A percentile compares a stretch with the other conserved stretches of the same genome.
phyloP scores from a whole-genome alignment of 2,888 invertebrate species.

The Bombylius major region DNA sequence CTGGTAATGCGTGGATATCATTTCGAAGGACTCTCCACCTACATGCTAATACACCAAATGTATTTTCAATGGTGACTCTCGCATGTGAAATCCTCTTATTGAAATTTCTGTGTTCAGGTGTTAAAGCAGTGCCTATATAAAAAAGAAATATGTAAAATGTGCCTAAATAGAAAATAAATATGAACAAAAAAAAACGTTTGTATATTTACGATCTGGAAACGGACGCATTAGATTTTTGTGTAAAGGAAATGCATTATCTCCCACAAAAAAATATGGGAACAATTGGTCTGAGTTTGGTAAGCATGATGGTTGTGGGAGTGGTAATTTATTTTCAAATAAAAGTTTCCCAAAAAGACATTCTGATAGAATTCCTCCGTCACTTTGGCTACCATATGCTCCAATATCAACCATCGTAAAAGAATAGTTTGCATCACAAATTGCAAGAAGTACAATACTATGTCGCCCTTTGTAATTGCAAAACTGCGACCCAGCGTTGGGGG shows the following conservation, averaged over 20 bases:
- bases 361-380: background rate
- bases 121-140: background rate
- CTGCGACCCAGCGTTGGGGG: too few species aligned
- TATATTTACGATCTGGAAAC: too few species aligned
- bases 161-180: too few species aligned
- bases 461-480: background rate
- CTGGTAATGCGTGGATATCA: too few species aligned
- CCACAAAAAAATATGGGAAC: too few species aligned
- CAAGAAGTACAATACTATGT: background rate
- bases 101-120: background rate
- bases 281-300: background rate
- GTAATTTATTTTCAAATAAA: background rate
- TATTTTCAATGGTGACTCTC: background rate
- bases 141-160: too few species aligned
- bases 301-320: background rate
- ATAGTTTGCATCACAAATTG: background rate
- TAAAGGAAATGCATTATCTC: too few species aligned
- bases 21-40: background rate
- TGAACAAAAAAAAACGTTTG: too few species aligned
- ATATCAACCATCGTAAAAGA: background rate
- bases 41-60: background rate
- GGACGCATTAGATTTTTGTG: too few species aligned
- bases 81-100: background rate
- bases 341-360: background rate
- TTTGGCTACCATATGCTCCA: background rate